These are phyloP conservation scores for Rhogogaster chlorosoma DNA, from an alignment of 2,888 invertebrate genomes.

Conservation along the genomic window DNA sequence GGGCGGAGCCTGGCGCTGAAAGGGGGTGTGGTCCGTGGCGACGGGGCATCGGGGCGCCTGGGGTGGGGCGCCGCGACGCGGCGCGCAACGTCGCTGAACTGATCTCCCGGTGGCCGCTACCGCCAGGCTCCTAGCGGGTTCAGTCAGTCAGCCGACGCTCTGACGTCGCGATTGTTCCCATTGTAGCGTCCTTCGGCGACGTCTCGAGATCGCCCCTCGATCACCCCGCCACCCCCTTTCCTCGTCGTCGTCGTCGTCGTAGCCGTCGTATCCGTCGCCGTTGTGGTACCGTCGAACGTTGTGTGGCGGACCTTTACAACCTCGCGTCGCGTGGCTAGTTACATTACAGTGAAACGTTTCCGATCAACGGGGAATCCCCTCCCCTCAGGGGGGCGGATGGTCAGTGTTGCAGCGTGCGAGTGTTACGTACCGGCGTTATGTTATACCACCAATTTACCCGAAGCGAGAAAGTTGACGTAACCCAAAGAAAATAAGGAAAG, in stretches of 20 bases:
- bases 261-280: constrained; percentile 52
- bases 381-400: constrained; percentile 30
- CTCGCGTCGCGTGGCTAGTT: background rate
- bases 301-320: background rate
- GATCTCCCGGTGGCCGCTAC: constrained; percentile 49
- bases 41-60: constrained; percentile 30
- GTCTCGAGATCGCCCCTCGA: constrained; percentile 45
- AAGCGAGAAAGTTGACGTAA: too few species aligned
- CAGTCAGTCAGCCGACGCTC: constrained; percentile 75
- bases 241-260: constrained; percentile 48
- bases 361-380: constrained; percentile 42
- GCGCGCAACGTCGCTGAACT: constrained; percentile 60
- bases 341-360: background rate
- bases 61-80: constrained; percentile 60
- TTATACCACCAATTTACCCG: background rate
- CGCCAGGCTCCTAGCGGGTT: constrained; percentile 69
- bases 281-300: background rate
- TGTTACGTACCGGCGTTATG: constrained; percentile 7
- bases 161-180: constrained; percentile 75
- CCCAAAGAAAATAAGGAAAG: background rate
- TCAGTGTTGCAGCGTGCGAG: constrained; percentile 21
- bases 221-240: constrained; percentile 6
- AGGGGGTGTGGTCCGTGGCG: constrained; percentile 68
- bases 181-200: constrained; percentile 64
- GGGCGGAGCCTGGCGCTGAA: constrained; percentile 68